These are phyloP conservation scores for Cabera pusaria DNA, from an alignment of 2,888 invertebrate species.

Conservation along the genomic window DNA sequence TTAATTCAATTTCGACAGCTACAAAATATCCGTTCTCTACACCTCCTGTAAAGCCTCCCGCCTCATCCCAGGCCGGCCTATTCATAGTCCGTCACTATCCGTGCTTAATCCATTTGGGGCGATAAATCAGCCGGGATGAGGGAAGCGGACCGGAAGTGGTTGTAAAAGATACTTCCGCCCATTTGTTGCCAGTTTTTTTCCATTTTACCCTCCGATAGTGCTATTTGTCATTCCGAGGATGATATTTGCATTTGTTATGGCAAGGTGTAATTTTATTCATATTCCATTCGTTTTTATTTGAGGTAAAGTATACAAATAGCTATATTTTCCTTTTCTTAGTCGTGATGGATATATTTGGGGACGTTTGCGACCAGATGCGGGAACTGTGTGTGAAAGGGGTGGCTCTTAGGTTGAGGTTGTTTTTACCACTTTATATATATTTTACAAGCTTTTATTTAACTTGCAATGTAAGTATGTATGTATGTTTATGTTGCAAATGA, in stretches of 20 bases:
- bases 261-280: conserved; percentile 20
- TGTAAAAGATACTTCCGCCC: conserved; percentile 24
- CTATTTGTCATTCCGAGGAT: conserved; percentile 22
- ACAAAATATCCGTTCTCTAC: too few species aligned
- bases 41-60: too few species aligned
- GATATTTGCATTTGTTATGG: conserved; percentile 19
- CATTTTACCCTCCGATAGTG: conserved; percentile 16
- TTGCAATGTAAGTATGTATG: too few species aligned
- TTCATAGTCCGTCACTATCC: conserved; percentile 4
- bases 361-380: background rate
- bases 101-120: conserved; percentile 26
- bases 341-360: conserved; percentile 2
- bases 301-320: conserved; percentile 6
- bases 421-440: too few species aligned
- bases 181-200: conserved; percentile 19
- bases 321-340: conserved; percentile 4
- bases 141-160: conserved; percentile 21
- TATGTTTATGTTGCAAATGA: too few species aligned
- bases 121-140: conserved; percentile 24
- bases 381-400: too few species aligned
- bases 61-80: too few species aligned
- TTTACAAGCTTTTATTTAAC: too few species aligned
- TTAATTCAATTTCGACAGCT: too few species aligned
- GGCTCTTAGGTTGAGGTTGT: too few species aligned
- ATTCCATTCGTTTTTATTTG: conserved; percentile 14